Base-by-base conservation (phyloP, 2,888 invertebrate genomes). In the Epsilonema sp. region DNA sequence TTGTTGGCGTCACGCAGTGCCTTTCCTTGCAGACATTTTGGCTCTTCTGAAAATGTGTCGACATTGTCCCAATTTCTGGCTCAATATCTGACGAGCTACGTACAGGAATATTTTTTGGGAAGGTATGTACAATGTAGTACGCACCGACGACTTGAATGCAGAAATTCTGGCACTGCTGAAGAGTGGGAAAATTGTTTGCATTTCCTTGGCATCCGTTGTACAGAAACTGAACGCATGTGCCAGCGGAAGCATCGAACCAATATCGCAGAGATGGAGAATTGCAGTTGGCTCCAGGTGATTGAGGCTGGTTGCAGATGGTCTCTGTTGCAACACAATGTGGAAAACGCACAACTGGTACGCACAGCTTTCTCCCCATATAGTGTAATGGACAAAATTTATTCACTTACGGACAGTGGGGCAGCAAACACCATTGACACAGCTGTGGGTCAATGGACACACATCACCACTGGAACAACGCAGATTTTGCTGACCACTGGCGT, bases 261-360 rank as follows among this genome's bases (percentile, higher is more conserved):
- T 56, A 61, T 4, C 62, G 55, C 24, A 57, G 51, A n/a, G 62
- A 59, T 23, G 54, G 31, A 8, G 31, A 56, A 42, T 60, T 56
- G 44, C 58, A 61, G 51, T 61, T 62, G 49, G 61, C 60, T 39
- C 62, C 62, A 31, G 62, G 51, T 22, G 60, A 55, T 20, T 62
- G 56, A n/a, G 62, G 61, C 46, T 62, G 62, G 16, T 58, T 58
- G 53, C 62, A 62, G 48, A 62, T 59, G 26, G 61, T 56, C 51
- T 62, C 60, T 61, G 52, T n/a, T n/a, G n/a, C n/a, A n/a, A n/a
- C n/a, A n/a, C n/a, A n/a, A n/a, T n/a, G n/a, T n/a, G n/a, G n/a
- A n/a, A n/a, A n/a, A n/a, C n/a, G n/a, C n/a, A n/a, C n/a, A n/a
- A n/a, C n/a, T n/a, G n/a, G n/a, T n/a, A n/a, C n/a, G n/a, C n/a